A percentile compares a stretch with the other conserved stretches of the same genome.
These are phyloP conservation scores for Paramuricea clavata DNA, from an alignment of 92 coral and sea anemone genomes.

Conservation along the genomic window DNA sequence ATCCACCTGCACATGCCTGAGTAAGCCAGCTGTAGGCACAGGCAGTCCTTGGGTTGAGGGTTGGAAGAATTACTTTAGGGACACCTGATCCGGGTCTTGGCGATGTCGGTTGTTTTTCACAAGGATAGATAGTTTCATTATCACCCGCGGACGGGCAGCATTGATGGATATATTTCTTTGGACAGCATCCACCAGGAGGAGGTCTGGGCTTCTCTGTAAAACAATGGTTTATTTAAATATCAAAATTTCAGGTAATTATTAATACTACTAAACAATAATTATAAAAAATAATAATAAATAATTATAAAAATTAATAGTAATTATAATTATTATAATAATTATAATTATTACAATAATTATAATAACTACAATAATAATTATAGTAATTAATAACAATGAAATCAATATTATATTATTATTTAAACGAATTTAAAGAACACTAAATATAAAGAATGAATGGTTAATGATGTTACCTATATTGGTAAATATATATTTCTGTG, in stretches of 20 bases:
- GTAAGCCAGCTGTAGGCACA: conserved; percentile 20
- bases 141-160: conserved; percentile 39
- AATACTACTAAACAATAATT: too few species aligned
- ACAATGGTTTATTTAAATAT: not conserved
- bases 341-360: too few species aligned
- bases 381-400: too few species aligned
- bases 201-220: conserved; percentile 15
- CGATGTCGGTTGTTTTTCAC: not conserved
- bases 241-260: not conserved
- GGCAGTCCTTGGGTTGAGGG: not conserved
- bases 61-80: not conserved
- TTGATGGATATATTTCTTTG: not conserved
- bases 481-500: too few species aligned
- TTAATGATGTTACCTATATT: too few species aligned
- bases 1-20: conserved; percentile 48
- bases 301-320: too few species aligned
- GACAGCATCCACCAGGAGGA: conserved; percentile 47
- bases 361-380: too few species aligned
- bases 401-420: too few species aligned
- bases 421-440: too few species aligned
- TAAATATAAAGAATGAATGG: too few species aligned
- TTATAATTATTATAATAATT: too few species aligned
- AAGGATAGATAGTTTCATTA: conserved; percentile 3
- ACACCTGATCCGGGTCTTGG: not conserved
- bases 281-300: too few species aligned